Percentiles rank a stretch among this genome's conserved stretches.
Evolutionary conservation across 2,113 vertebrate genomes (phyloP).

Genomic region (Gracilinanus agilis): DNA sequence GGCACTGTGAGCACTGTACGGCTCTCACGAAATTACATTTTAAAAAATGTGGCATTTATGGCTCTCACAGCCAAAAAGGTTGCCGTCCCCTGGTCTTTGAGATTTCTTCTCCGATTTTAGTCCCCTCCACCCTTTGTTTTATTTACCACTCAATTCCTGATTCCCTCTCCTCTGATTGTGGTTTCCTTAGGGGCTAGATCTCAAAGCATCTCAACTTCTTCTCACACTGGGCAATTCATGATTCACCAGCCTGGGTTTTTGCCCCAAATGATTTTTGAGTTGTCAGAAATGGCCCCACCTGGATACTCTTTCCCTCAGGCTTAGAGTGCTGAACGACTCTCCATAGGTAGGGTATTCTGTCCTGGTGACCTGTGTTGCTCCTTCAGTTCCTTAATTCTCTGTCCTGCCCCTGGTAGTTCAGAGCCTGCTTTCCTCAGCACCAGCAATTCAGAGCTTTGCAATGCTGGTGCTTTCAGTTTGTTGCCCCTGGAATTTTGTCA

Average conservation of each 20-base stretch:
- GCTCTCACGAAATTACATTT: too few relatives aligned
- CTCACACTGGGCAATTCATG: not conserved
- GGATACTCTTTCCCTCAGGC: not conserved
- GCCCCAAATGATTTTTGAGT: not conserved
- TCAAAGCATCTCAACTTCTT: not conserved
- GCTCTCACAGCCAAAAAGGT: too few relatives aligned
- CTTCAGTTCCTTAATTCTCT: not conserved
- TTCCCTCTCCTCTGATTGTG: not conserved
- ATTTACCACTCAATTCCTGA: not conserved
- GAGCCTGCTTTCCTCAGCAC: not conserved
- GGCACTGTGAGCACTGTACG: too few relatives aligned
- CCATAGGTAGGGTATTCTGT: not conserved
- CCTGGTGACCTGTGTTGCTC: not conserved
- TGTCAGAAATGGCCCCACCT: not conserved
- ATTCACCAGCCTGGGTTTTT: not conserved
- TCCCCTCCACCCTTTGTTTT: not conserved
- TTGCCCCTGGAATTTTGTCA: not conserved
- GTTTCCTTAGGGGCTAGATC: not conserved
- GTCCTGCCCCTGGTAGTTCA: not conserved
- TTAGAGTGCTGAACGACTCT: not conserved
- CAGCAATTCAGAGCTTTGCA: not conserved
- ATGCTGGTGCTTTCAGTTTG: not conserved
- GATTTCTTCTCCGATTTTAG: too few relatives aligned
- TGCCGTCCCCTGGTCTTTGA: too few relatives aligned
- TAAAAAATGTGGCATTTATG: too few relatives aligned